These are phyloP conservation scores for Furcula furcula DNA, from an alignment of 2,888 invertebrate species.

Conservation along the genomic window DNA sequence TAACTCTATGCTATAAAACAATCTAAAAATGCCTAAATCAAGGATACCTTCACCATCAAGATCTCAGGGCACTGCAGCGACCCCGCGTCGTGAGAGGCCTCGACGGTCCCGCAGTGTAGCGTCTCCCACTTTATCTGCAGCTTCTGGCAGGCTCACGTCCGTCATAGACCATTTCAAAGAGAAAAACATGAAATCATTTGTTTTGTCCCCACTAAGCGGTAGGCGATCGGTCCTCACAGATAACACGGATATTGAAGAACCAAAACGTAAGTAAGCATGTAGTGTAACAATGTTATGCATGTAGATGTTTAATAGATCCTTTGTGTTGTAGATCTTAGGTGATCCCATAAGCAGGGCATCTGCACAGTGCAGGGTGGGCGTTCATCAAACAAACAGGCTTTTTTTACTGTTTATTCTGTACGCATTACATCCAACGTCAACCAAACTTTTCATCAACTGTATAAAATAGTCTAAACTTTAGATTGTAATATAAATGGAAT, in stretches of 20 bases:
- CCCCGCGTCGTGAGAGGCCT: constrained; percentile 39
- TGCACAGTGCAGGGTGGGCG: too few relatives aligned
- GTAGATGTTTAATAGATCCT: too few relatives aligned
- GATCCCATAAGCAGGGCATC: too few relatives aligned
- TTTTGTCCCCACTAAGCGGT: constrained; percentile 47
- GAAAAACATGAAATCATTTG: constrained; percentile 41
- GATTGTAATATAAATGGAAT: too few relatives aligned
- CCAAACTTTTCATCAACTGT: too few relatives aligned
- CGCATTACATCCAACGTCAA: too few relatives aligned
- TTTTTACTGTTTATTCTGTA: too few relatives aligned
- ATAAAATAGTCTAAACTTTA: too few relatives aligned
- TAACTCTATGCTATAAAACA: background rate
- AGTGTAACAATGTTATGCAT: too few relatives aligned
- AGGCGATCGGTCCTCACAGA: constrained; percentile 57
- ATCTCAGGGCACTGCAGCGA: constrained; percentile 39
- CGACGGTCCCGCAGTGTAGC: constrained; percentile 50
- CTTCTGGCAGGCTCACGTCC: constrained; percentile 46
- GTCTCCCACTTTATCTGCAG: constrained; percentile 49
- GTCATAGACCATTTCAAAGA: constrained; percentile 43
- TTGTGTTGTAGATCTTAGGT: too few relatives aligned
- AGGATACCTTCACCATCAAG: constrained; percentile 59
- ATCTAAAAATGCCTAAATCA: constrained; percentile 38
- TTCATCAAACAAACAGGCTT: too few relatives aligned
- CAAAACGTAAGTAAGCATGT: constrained; percentile 54
- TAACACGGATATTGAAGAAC: constrained; percentile 60